Evolutionary conservation across 2,888 invertebrate genomes (phyloP), one percentile per base, ranked within the genome.

Genomic region (Esperia sulphurella): DNA sequence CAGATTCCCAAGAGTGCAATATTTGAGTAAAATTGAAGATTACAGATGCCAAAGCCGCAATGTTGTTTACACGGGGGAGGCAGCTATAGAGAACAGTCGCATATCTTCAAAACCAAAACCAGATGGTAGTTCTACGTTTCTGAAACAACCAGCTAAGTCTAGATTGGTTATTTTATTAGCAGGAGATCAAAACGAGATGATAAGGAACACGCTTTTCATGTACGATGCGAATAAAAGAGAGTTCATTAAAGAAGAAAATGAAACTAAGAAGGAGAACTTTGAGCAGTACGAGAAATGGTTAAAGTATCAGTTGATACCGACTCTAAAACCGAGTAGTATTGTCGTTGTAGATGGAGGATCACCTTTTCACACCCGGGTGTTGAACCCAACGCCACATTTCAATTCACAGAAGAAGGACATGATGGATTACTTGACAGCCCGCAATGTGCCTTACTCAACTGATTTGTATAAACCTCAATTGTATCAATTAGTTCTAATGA

Each of bases 241-340:
- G 31, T 21, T 21, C 5, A 53, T 62, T 29, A 67, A 66, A 51
- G 67, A 67, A 35, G 65, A 65, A 35, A 46, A 52, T 5, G 66
- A 66, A 38, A 55, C 47, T 13, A 63, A 59, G 46, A 52, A 55
- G 8, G 67, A 67, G 14, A 62, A 61, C 46, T 69, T 62, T 37
- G 66, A 67, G 39, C 65, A 65, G 41, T 62, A 63, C 41, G 67
- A 67, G 14, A 66, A 63, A 42, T 69, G 68, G 67, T 58, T 60
- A 12, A 63, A 64, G 46, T 59, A 56, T 21, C 61, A 64, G 37
- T 51, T 69, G n/a, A 41, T 67, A 7, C 66, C 67, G n/a, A 53
- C 45, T 29, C 53, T 67, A 39, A 64, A 65, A 48, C 61, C 63
- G 0, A 59, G 61, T 13, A 67, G 67, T 33, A 56, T 69, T n/a